These are phyloP conservation scores for Dioctria rufipes DNA, from an alignment of 2,888 invertebrate species.

Conservation along the genomic window DNA sequence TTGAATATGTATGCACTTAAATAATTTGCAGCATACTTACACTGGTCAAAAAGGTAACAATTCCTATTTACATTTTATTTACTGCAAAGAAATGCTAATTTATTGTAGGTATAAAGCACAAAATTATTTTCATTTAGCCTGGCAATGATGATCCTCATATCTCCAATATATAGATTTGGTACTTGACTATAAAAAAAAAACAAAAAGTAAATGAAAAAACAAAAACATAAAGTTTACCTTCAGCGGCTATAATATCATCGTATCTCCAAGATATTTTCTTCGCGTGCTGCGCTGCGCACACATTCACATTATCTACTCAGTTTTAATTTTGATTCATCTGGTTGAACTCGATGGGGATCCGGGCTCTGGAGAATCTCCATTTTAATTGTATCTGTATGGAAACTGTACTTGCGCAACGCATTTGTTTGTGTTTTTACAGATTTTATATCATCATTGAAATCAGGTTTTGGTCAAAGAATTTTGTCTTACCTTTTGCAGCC, in stretches of 20 bases:
- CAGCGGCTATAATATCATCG: neutral
- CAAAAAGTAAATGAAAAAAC: neutral
- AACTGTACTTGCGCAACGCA: slow-evolving; percentile 48
- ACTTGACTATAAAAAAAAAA: neutral
- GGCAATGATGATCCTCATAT: too few species aligned
- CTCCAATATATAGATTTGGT: slow-evolving; percentile 14
- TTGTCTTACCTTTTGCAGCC: slow-evolving; percentile 27
- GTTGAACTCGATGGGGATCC: slow-evolving; percentile 18
- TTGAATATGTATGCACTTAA: neutral
- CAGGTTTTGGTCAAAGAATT: slow-evolving; percentile 52
- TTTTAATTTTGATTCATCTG: slow-evolving; percentile 7
- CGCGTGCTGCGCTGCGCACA: neutral
- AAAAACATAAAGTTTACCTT: neutral
- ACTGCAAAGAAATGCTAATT: too few species aligned
- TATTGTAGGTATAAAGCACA: too few species aligned
- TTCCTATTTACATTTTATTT: neutral
- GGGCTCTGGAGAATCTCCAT: slow-evolving; percentile 17
- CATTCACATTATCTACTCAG: neutral
- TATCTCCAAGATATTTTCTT: slow-evolving; percentile 3
- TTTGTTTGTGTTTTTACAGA: slow-evolving; percentile 50
- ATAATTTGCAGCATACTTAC: neutral
- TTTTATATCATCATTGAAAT: slow-evolving; percentile 40
- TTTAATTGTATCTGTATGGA: neutral
- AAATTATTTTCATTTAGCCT: too few species aligned
- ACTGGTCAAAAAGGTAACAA: neutral